Evolutionary conservation across 2,797 vertebrate genomes (phyloP), one percentile per base, ranked within the genome.

Genomic region (Halcyon leucocephala): DNA sequence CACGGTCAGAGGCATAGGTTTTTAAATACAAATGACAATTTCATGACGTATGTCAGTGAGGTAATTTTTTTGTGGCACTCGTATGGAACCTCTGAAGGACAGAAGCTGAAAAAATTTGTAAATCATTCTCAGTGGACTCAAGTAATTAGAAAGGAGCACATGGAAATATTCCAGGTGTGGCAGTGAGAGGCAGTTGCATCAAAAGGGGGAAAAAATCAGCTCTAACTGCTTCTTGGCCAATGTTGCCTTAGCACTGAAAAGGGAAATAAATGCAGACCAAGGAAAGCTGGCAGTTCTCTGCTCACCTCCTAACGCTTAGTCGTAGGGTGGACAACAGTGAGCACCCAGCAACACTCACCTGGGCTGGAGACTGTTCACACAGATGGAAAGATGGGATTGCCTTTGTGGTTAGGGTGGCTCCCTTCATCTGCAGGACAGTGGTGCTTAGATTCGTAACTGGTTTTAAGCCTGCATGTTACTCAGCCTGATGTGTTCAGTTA

Each of bases 361-460:
- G 14, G 26, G 39, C 9, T 20, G 14, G 26, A 42, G 39, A 5
- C 52, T 46, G 31, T 24, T 60, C 20, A 5, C 14, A 5, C 15
- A 6, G 12, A 24, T 3, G 12, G 48, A 14, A 42, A 35, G 46
- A 39, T 4, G 8, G 67, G 12, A 5, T 44, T 44, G 24, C 44
- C 31, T 15, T 17, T n/a, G 52, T 21, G 28, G 13, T 15, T 13
- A 2, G 9, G 9, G 29, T 8, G 51, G 12, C 24, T 65, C 33
- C 25, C 17, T 17, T 29, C 11, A 12, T 52, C 51, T 52, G 3
- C 7, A 12, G n/a, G 44, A 12, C 4, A 5, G 46, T 6, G 26
- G 41, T 17, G 5, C 19, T 54, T 24, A 12, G 3, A 1, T 6
- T 13, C 4, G 14, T 18, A 12, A 3, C 52, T 8, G 2, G 13